phyloP scores from a whole-genome alignment of 2,888 invertebrate genomes.

The Sphaerophoria taeniata region DNA sequence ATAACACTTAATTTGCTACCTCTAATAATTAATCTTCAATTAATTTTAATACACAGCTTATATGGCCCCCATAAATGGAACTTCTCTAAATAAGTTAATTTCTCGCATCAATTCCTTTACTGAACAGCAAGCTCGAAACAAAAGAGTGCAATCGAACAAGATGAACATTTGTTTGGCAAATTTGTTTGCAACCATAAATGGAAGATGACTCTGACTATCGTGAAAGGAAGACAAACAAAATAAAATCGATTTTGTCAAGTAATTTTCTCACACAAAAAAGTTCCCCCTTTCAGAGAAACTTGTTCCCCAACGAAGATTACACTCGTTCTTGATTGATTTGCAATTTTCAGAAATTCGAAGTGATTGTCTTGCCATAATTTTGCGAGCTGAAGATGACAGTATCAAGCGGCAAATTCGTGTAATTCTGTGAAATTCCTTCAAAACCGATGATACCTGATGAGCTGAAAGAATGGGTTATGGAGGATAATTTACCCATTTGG shows the following conservation, averaged over 20 bases:
- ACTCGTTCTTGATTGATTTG: background rate
- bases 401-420: background rate
- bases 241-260: constrained; percentile 59
- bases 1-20: no score
- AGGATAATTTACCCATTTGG: constrained; percentile 46
- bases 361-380: constrained; percentile 22
- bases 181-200: constrained; percentile 69
- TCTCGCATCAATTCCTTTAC: background rate
- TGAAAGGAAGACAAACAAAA: constrained; percentile 45
- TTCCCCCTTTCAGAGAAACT: background rate
- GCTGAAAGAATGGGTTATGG: background rate
- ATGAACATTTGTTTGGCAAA: constrained; percentile 67
- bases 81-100: constrained; percentile 4
- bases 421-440: constrained; percentile 40
- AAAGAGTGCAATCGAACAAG: constrained; percentile 54
- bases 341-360: constrained; percentile 25
- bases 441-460: constrained; percentile 34
- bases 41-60: no score
- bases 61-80: no score
- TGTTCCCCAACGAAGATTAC: background rate
- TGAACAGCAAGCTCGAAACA: background rate
- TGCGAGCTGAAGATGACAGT: no score
- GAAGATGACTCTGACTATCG: constrained; percentile 54
- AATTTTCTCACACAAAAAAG: constrained; percentile 42
- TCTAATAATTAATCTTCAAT: no score